These are phyloP conservation scores for Notolepis coatsorum DNA, from an alignment of 2,797 vertebrate species.

Conservation along the genomic window DNA sequence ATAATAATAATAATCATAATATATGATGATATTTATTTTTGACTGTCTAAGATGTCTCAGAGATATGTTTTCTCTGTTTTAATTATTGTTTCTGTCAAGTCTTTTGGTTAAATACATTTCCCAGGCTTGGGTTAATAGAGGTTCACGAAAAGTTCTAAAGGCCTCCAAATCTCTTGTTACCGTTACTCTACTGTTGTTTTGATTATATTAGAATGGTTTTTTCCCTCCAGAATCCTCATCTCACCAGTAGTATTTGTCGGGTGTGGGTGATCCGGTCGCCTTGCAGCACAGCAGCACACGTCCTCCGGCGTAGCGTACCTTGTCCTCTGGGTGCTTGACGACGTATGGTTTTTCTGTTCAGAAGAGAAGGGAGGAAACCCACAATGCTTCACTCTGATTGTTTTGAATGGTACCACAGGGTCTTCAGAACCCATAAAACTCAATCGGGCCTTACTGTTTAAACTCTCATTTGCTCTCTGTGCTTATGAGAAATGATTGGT, in stretches of 20 bases:
- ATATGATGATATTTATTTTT: too few relatives aligned
- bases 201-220: too few relatives aligned
- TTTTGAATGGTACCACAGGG: slow-evolving; percentile 37
- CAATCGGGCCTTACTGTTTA: slow-evolving; percentile 40
- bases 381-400: slow-evolving; percentile 26
- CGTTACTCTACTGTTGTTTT: not conserved
- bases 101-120: too few relatives aligned
- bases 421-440: slow-evolving; percentile 51
- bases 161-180: not conserved
- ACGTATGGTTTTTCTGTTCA: slow-evolving; percentile 91
- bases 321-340: slow-evolving; percentile 90
- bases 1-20: too few relatives aligned
- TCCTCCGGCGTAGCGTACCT: slow-evolving; percentile 87
- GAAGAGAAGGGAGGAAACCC: slow-evolving; percentile 38
- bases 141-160: not conserved
- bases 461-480: slow-evolving; percentile 31
- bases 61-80: too few relatives aligned
- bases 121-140: too few relatives aligned
- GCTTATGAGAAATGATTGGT: slow-evolving; percentile 49
- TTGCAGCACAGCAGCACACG: slow-evolving; percentile 91
- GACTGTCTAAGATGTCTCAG: too few relatives aligned
- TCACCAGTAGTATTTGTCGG: slow-evolving; percentile 95
- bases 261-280: slow-evolving; percentile 87
- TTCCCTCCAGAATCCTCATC: slow-evolving; percentile 45
- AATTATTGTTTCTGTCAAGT: too few relatives aligned